Conservation (phyloP, 2,888 invertebrate species). For the Dryobotodes eremita region DNA sequence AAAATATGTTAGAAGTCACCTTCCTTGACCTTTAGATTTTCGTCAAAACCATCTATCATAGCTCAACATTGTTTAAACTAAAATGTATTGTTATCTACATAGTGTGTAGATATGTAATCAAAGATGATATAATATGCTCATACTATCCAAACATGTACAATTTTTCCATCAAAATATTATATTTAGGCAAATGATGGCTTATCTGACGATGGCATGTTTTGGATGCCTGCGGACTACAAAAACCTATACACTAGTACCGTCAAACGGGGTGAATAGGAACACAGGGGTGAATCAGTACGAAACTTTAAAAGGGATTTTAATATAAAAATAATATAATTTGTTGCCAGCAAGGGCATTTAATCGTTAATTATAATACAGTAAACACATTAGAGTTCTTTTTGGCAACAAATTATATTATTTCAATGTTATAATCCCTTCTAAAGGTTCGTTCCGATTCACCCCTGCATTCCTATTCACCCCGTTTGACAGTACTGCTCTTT, state of each 20-base stretch:
- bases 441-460: no score
- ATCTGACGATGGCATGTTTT: conserved; percentile 32
- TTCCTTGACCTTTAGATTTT: conserved; percentile 48
- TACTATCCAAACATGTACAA: conserved; percentile 16
- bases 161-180: conserved; percentile 22
- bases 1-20: conserved; percentile 39
- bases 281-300: no score
- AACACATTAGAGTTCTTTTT: no score
- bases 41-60: conserved; percentile 45
- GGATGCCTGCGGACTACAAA: background rate
- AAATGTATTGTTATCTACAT: conserved; percentile 43
- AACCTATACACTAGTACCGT: background rate
- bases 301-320: no score
- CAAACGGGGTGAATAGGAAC: no score
- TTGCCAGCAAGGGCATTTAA: no score
- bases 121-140: conserved; percentile 40
- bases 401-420: no score
- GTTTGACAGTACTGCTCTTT: no score
- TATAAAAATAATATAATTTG: no score
- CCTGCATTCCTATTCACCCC: no score
- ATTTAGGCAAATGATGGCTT: background rate
- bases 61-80: conserved; percentile 33
- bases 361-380: no score
- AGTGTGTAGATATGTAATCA: conserved; percentile 47
- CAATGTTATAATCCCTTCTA: no score